Percentiles rank a stretch among this genome's conserved stretches.
phyloP scores from a whole-genome alignment of 2,113 vertebrate species.

The Epinephelus lanceolatus region DNA sequence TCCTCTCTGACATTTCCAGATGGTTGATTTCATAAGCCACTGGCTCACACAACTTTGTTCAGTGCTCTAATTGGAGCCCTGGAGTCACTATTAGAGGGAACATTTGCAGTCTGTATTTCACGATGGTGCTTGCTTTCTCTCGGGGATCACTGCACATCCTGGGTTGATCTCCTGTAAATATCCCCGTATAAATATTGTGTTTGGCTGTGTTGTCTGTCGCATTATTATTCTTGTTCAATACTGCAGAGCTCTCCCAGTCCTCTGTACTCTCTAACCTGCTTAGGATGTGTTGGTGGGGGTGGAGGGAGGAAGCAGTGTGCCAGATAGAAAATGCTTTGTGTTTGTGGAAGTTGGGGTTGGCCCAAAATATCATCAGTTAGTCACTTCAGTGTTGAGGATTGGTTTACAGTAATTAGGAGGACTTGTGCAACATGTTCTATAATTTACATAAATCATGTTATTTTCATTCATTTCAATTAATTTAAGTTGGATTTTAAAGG shows the following conservation, averaged over 20 bases:
- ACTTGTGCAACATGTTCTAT: not conserved
- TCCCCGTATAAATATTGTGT: constrained; percentile 22
- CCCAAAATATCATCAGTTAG: not conserved
- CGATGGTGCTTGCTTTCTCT: constrained; percentile 5
- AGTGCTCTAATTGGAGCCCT: constrained; percentile 61
- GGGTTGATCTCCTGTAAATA: constrained; percentile 12
- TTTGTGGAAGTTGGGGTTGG: not conserved
- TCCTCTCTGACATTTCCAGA: constrained; percentile 55
- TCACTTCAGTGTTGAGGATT: not conserved
- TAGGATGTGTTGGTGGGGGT: not conserved
- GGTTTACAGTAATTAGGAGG: not conserved
- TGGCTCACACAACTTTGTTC: constrained; percentile 6
- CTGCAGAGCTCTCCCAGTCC: not conserved
- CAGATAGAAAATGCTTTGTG: not conserved
- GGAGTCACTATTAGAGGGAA: constrained; percentile 42
- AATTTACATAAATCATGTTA: not conserved
- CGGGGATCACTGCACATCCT: constrained; percentile 6
- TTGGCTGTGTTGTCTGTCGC: constrained; percentile 23
- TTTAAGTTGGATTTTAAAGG: no score
- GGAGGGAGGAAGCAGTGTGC: not conserved
- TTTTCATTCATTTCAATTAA: not conserved
- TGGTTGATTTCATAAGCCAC: constrained; percentile 36
- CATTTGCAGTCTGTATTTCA: constrained; percentile 30
- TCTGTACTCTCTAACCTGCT: not conserved
- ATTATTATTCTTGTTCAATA: constrained; percentile 30